Percentiles rank a stretch among this genome's conserved stretches.
Conservation (phyloP, 2,888 invertebrate species). For the Iphiclides podalirius region DNA sequence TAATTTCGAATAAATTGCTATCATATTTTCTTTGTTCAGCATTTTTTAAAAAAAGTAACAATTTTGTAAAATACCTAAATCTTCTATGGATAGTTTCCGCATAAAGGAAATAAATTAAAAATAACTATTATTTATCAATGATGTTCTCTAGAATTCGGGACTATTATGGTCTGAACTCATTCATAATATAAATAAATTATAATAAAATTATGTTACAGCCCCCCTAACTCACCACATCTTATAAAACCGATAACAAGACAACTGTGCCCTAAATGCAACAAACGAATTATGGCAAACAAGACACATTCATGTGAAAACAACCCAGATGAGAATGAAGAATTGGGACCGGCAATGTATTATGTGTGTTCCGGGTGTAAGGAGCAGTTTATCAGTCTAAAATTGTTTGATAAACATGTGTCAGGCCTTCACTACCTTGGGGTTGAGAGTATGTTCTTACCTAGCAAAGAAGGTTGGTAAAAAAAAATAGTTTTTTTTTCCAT, state of each 20-base stretch:
- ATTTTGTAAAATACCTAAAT: too few species aligned
- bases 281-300: conserved; percentile 23
- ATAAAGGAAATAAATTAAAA: too few species aligned
- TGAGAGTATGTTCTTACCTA: conserved; percentile 51
- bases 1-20: too few species aligned
- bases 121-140: too few species aligned
- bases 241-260: conserved; percentile 48
- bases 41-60: too few species aligned
- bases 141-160: too few species aligned
- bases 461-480: conserved; percentile 34
- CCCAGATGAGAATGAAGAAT: neutral
- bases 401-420: conserved; percentile 49
- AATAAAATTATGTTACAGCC: too few species aligned
- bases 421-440: conserved; percentile 40
- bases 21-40: too few species aligned
- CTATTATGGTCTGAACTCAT: too few species aligned
- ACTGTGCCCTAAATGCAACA: conserved; percentile 37
- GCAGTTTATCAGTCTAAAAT: conserved; percentile 33
- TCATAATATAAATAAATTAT: too few species aligned
- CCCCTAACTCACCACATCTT: conserved; percentile 34
- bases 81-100: too few species aligned
- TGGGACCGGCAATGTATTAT: conserved; percentile 21
- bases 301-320: conserved; percentile 24
- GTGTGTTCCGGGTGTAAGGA: conserved; percentile 47
- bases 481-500: too few species aligned